Evolutionary conservation across 2,888 invertebrate genomes (phyloP).

Genomic region (Philereme transversata): DNA sequence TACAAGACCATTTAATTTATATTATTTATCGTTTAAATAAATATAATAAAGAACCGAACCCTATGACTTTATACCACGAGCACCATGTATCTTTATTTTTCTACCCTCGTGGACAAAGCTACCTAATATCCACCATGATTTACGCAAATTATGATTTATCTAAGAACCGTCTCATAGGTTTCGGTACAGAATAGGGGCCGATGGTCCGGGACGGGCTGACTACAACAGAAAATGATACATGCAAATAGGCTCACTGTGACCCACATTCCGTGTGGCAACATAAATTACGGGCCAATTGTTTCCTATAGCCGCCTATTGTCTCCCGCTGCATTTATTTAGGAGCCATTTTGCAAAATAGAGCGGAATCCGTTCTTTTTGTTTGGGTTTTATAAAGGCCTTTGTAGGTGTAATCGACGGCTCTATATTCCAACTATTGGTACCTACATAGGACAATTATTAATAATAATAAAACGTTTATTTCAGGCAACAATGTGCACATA

Average conservation of each 20-base stretch:
- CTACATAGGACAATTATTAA: neutral
- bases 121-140: constrained; percentile 11
- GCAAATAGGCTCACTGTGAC: constrained; percentile 46
- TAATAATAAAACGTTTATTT: too few species aligned
- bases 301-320: constrained; percentile 64
- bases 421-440: constrained; percentile 13
- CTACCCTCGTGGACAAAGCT: constrained; percentile 14
- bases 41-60: neutral
- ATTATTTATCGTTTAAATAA: too few species aligned
- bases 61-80: neutral
- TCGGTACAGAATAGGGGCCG: constrained; percentile 18
- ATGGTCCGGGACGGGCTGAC: constrained; percentile 25
- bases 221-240: constrained; percentile 42
- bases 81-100: constrained; percentile 23
- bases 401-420: constrained; percentile 31
- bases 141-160: constrained; percentile 27
- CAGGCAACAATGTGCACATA: too few species aligned
- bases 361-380: constrained; percentile 33
- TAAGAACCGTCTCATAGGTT: constrained; percentile 20
- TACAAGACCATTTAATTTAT: too few species aligned
- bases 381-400: constrained; percentile 34
- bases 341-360: constrained; percentile 50
- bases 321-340: constrained; percentile 53
- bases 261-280: constrained; percentile 61
- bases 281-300: constrained; percentile 76